Evolutionary conservation across 2,797 vertebrate genomes (phyloP).

Genomic region (Coilia nasus): DNA sequence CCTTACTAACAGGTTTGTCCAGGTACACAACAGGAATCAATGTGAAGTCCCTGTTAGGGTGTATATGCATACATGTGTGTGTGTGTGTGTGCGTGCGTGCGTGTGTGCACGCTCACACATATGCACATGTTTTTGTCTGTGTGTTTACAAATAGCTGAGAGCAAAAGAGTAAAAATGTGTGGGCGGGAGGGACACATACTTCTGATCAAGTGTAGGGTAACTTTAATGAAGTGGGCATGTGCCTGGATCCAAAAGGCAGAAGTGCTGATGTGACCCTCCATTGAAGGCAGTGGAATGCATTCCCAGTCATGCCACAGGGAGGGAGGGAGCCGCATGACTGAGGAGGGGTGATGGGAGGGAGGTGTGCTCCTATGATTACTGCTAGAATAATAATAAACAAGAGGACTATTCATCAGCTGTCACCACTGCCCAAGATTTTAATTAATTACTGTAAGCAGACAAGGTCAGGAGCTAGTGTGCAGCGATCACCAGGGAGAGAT

Average conservation of each 20-base stretch:
- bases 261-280: conserved; percentile 53
- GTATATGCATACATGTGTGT: not conserved
- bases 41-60: not conserved
- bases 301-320: conserved; percentile 1
- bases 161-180: not conserved
- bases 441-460: conserved; percentile 79
- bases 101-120: conserved; percentile 8
- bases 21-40: too few species aligned
- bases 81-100: not conserved
- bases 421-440: conserved; percentile 75
- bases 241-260: conserved; percentile 45
- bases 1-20: too few species aligned
- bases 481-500: conserved; percentile 52
- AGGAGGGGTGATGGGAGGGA: conserved; percentile 32
- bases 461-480: conserved; percentile 70
- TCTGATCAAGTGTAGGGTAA: not conserved
- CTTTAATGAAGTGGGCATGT: conserved; percentile 50
- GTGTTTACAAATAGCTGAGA: not conserved
- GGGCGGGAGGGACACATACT: not conserved
- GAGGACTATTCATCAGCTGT: conserved; percentile 75
- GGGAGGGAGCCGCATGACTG: conserved; percentile 38
- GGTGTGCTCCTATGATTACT: conserved; percentile 54
- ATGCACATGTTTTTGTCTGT: not conserved
- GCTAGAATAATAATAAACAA: conserved; percentile 73
- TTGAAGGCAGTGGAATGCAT: not conserved